A percentile compares a stretch with the other conserved stretches of the same genome.
Conservation (phyloP, 2,888 invertebrate species). For the Drosophila formosana region DNA sequence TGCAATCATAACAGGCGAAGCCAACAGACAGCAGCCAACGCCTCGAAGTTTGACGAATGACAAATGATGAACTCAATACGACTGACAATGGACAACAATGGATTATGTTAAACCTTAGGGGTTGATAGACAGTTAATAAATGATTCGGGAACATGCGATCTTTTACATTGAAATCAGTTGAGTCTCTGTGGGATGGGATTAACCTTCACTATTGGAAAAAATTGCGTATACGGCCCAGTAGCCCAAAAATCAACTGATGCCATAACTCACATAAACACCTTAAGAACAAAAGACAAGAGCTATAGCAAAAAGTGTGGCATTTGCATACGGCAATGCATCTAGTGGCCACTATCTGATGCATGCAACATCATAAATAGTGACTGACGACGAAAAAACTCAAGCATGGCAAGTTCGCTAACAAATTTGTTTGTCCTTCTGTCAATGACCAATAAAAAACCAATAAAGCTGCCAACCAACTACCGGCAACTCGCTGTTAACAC, state of each 20-base stretch:
- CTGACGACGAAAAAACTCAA: constrained; percentile 51
- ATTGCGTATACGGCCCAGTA: constrained; percentile 61
- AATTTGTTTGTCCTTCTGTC: constrained; percentile 84
- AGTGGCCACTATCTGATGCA: constrained; percentile 38
- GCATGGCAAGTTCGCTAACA: constrained; percentile 47
- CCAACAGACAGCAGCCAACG: constrained; percentile 46
- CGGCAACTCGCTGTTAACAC: constrained; percentile 65
- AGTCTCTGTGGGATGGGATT: not conserved
- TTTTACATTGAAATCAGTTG: not conserved
- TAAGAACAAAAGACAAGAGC: constrained; percentile 48
- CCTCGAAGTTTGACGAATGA: constrained; percentile 63
- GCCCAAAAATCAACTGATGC: constrained; percentile 44
- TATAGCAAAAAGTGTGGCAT: constrained; percentile 46
- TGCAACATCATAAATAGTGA: constrained; percentile 69
- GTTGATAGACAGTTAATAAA: constrained; percentile 31
- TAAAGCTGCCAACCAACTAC: constrained; percentile 72
- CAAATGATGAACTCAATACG: constrained; percentile 34
- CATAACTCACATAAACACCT: constrained; percentile 78
- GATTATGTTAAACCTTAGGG: constrained; percentile 34
- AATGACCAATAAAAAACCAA: constrained; percentile 83
- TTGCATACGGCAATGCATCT: constrained; percentile 61
- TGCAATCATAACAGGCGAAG: constrained; percentile 40
- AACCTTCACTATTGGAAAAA: constrained; percentile 69
- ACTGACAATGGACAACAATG: constrained; percentile 59
- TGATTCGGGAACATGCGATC: constrained; percentile 15